phyloP scores from a whole-genome alignment of 2,113 vertebrate species.

The Myiagra hebetior region DNA sequence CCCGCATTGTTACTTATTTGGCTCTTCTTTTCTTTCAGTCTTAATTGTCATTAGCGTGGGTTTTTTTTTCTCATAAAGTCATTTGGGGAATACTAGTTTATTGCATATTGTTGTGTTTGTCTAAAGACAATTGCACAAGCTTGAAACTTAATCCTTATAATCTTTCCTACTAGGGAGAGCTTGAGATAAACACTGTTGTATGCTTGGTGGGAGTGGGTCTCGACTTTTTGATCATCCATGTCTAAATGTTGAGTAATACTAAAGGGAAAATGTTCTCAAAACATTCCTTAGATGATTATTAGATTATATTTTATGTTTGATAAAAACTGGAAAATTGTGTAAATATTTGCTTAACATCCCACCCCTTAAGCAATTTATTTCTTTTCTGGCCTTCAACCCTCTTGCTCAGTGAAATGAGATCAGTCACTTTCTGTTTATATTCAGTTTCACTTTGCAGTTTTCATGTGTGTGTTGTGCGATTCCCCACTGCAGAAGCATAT shows the following conservation, averaged over 20 bases:
- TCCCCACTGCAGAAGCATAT: neutral
- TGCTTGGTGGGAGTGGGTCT: slow-evolving; percentile 55
- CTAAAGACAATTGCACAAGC: slow-evolving; percentile 44
- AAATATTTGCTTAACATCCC: slow-evolving; percentile 67
- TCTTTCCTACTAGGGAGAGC: slow-evolving; percentile 17
- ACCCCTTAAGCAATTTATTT: slow-evolving; percentile 56
- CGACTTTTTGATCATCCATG: slow-evolving; percentile 51
- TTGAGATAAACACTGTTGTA: slow-evolving; percentile 42
- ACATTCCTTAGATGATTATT: slow-evolving; percentile 68
- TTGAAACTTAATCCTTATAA: slow-evolving; percentile 51
- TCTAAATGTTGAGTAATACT: slow-evolving; percentile 64
- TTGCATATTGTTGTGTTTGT: slow-evolving; percentile 51
- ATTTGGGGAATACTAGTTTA: slow-evolving; percentile 42
- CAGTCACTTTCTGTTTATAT: slow-evolving; percentile 53
- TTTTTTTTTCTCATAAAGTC: neutral
- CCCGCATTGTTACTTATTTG: slow-evolving; percentile 3
- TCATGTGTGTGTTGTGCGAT: neutral
- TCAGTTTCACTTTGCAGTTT: slow-evolving; percentile 42
- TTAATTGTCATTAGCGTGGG: neutral
- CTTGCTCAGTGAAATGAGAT: slow-evolving; percentile 45
- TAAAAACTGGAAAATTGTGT: slow-evolving; percentile 60
- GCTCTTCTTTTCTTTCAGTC: slow-evolving; percentile 37
- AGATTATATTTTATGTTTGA: slow-evolving; percentile 68
- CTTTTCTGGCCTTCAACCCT: slow-evolving; percentile 50
- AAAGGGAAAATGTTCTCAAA: slow-evolving; percentile 62